Evolutionary conservation across 2,797 vertebrate genomes (phyloP).

Genomic region (Trachops cirrhosus): DNA sequence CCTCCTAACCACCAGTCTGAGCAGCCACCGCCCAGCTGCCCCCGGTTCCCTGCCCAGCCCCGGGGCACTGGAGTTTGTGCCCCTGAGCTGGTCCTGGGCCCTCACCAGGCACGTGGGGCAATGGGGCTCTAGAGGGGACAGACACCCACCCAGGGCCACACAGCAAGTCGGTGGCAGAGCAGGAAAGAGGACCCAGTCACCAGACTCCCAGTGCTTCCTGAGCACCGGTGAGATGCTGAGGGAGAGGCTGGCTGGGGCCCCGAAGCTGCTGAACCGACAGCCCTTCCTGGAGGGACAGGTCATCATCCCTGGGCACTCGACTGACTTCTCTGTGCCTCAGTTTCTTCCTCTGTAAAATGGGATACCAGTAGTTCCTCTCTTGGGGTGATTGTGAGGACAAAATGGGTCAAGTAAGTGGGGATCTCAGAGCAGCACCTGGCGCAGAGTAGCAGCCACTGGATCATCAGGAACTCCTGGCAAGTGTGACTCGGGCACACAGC

Average conservation of each 20-base stretch:
- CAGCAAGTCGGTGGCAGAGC: background rate
- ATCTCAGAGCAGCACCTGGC: background rate
- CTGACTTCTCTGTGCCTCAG: background rate
- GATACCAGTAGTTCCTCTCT: background rate
- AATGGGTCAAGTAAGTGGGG: background rate
- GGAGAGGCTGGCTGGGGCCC: background rate
- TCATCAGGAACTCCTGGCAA: background rate
- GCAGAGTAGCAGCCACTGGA: rapidly evolving
- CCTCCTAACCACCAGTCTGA: background rate
- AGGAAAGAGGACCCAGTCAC: background rate
- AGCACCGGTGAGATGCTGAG: background rate
- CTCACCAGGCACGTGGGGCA: background rate
- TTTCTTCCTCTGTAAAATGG: background rate
- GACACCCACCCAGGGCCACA: background rate
- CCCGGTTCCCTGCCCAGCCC: background rate
- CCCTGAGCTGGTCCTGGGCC: background rate
- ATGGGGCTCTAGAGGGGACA: rapidly evolving
- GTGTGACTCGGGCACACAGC: rapidly evolving
- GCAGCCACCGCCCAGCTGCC: background rate
- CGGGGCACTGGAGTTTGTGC: background rate
- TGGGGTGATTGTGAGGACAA: background rate
- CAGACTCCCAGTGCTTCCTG: background rate
- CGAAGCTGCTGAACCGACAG: background rate
- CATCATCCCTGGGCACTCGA: no score
- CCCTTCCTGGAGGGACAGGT: background rate